Evolutionary conservation across 1,140 invertebrate species (phyloP).

Genomic region (Drosophila nannoptera): DNA sequence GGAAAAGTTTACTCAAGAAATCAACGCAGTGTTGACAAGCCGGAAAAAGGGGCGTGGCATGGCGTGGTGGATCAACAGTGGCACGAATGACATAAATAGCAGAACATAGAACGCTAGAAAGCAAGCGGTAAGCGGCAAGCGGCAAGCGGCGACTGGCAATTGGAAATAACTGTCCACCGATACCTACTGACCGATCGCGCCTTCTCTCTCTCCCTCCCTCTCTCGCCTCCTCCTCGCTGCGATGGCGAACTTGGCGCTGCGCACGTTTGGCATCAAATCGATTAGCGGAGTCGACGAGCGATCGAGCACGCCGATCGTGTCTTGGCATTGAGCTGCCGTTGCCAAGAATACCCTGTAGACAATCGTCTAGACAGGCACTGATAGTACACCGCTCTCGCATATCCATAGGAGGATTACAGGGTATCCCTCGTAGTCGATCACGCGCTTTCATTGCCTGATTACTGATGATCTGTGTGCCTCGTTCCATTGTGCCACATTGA

Average conservation of each 20-base stretch:
- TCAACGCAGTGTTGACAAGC: slow-evolving; percentile 23
- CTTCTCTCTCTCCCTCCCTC: too few relatives aligned
- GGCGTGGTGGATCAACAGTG: slow-evolving; percentile 7
- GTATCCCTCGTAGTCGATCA: neutral
- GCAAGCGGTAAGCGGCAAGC: slow-evolving; percentile 52
- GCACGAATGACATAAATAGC: slow-evolving; percentile 61
- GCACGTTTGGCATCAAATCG: slow-evolving; percentile 73
- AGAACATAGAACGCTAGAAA: slow-evolving; percentile 46
- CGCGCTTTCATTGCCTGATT: neutral
- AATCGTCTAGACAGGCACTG: neutral
- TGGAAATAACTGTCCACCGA: slow-evolving; percentile 21
- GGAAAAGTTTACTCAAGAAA: slow-evolving; percentile 47
- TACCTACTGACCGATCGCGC: slow-evolving; percentile 20
- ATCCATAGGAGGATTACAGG: neutral
- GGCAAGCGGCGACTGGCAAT: slow-evolving; percentile 30
- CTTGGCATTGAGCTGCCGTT: slow-evolving; percentile 11
- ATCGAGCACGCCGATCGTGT: slow-evolving; percentile 36
- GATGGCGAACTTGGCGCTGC: slow-evolving; percentile 11
- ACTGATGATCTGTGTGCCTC: slow-evolving; percentile 37
- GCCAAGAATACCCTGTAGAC: neutral
- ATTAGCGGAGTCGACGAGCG: slow-evolving; percentile 48
- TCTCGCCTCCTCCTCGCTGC: neutral
- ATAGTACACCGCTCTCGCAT: neutral
- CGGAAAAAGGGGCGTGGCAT: neutral
- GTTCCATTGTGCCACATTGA: slow-evolving; percentile 71